Conservation (phyloP, 1,140 invertebrate species). For the Teleogryllus occipitalis region DNA sequence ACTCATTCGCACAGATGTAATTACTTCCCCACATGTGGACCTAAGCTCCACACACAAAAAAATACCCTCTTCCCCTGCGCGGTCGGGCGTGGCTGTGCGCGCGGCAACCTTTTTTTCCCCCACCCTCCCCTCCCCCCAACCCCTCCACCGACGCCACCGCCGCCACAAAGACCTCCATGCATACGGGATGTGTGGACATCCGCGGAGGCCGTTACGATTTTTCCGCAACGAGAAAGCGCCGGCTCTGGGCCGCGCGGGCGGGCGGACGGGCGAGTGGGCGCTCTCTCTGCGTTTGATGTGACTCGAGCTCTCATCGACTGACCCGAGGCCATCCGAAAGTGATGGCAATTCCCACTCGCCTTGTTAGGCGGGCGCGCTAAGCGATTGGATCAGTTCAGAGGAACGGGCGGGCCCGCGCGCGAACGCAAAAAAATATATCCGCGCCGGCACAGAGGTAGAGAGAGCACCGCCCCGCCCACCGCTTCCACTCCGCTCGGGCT, state of each 20-base stretch:
- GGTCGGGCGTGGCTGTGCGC: background rate
- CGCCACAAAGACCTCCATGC: background rate
- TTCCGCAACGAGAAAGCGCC: background rate
- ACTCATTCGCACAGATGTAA: background rate
- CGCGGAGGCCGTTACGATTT: background rate
- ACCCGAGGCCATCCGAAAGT: background rate
- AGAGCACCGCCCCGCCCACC: too few species aligned
- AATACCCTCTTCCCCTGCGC: background rate
- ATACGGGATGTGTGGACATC: background rate
- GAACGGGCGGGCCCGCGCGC: background rate
- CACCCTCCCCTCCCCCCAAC: background rate
- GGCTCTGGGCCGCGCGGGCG: too few species aligned
- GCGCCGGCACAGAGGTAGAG: too few species aligned
- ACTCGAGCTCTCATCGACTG: background rate
- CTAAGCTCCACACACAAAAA: background rate
- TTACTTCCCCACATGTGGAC: background rate
- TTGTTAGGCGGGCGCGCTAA: background rate
- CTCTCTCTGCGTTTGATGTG: background rate
- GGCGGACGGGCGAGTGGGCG: too few species aligned
- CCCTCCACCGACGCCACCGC: too few species aligned
- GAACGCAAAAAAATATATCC: too few species aligned
- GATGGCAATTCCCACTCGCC: background rate
- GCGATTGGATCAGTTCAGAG: constrained; percentile 3
- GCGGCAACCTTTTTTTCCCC: background rate
- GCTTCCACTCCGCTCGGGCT: background rate